Base-by-base conservation (phyloP, 2,888 invertebrate species). In the Heteromyza rotundicornis region DNA sequence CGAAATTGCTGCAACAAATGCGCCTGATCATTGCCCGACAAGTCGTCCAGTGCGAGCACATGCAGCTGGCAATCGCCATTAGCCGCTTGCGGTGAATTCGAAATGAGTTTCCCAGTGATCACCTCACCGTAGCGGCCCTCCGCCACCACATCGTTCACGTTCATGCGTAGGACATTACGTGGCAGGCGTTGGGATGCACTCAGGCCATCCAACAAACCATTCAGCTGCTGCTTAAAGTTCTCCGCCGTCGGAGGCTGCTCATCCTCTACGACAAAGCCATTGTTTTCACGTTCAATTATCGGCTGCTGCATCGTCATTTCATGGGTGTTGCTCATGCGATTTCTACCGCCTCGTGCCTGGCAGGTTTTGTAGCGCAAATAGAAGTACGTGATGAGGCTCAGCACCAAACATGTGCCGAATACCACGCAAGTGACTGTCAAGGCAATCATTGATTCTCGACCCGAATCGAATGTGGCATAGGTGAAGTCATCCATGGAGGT, bases 121-220 rank as follows among this genome's bases (percentile, higher is more conserved):
- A 94, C 89, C 68, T 89, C 89, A 0, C 94, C 94, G 80, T 90
- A 95, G 75, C 88, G 88, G 23, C 94, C 94, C 10, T 89, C 84
- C 0, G 91, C 91, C 47, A 92, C 84, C 20, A 92, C 83, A 76
- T 89, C 86, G 55, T 88, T 87, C 2, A 88, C 87, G 73, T 91
- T 90, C 56, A 93, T 86, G 49, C 90, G 90, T 65, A 94, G 82
- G 53, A 88, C 86, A 74, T 89, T 91, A 66, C 89, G 86, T 0
- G 92, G 90, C 73, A 90, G 64, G 35, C 74, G 76, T 36, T 77
- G 76, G 20, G 70, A 65, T 7, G 86, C 64, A 81, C 87, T 86
- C 83, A 88, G 7, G 86, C 85, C 79, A 83, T 87, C 78, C 1
- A 82, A 65, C 65, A 87, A 89, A 64, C 88, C 88, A 87, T 91